Evolutionary conservation across 2,888 invertebrate genomes (phyloP).

Genomic region (Willowsia nigromaculata): DNA sequence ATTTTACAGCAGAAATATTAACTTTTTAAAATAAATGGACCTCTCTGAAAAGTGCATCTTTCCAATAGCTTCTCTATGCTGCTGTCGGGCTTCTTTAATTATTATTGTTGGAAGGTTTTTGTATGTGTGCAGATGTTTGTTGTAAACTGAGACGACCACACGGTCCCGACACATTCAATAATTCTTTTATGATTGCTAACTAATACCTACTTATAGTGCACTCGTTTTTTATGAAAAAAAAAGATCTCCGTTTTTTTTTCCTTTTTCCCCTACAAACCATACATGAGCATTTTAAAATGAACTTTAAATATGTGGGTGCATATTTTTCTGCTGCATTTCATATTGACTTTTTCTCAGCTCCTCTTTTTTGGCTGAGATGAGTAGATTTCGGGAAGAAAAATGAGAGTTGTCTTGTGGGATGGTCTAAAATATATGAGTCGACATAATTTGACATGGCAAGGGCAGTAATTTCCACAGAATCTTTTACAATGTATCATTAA

Average conservation of each 20-base stretch:
- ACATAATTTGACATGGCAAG: conserved; percentile 20
- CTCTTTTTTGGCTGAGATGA: neutral
- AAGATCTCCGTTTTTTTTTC: neutral
- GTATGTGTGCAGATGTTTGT: conserved; percentile 38
- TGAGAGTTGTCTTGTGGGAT: too few relatives aligned
- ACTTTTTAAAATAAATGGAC: conserved; percentile 7
- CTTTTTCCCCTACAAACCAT: neutral
- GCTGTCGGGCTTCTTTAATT: neutral
- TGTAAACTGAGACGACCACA: conserved; percentile 55
- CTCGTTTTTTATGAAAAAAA: neutral
- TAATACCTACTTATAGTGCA: neutral
- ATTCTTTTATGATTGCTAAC: neutral
- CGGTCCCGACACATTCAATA: conserved; percentile 1
- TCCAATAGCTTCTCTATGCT: neutral
- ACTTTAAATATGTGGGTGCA: conserved; percentile 17
- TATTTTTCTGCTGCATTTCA: conserved; percentile 20
- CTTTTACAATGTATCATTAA: neutral
- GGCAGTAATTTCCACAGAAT: conserved; percentile 2
- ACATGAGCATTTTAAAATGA: too few relatives aligned
- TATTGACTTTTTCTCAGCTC: neutral
- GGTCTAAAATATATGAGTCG: neutral
- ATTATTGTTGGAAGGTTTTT: neutral
- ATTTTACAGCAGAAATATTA: too few relatives aligned
- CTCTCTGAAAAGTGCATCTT: conserved; percentile 30
- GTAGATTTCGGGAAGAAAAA: neutral